Conservation (phyloP, 2,797 vertebrate species). For the Moxostoma hubbsi region DNA sequence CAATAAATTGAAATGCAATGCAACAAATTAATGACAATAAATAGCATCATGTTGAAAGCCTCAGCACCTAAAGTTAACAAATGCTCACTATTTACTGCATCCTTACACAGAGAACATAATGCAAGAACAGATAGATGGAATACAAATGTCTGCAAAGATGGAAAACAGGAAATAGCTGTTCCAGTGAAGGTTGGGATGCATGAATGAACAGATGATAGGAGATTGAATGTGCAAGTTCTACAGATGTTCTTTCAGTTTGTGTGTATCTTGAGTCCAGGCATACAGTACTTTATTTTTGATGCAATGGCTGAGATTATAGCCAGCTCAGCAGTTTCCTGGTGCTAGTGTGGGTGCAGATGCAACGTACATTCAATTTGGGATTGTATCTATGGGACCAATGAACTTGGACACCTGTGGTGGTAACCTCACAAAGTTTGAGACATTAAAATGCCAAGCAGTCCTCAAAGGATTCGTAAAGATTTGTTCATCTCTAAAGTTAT, state of each 20-base stretch:
- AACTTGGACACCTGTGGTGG: too few relatives aligned
- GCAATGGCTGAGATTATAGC: conserved; percentile 1
- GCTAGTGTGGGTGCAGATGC: too few relatives aligned
- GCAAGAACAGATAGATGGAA: background rate
- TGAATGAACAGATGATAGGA: conserved; percentile 34
- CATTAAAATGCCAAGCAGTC: too few relatives aligned
- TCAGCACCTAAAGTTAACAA: background rate
- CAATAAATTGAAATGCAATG: too few relatives aligned
- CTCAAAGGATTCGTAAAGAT: too few relatives aligned
- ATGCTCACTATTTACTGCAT: background rate
- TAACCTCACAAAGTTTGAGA: too few relatives aligned
- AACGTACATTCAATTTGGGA: too few relatives aligned
- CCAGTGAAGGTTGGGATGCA: background rate
- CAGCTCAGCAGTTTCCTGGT: background rate
- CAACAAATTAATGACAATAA: too few relatives aligned
- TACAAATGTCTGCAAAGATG: background rate
- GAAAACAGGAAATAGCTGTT: conserved; percentile 44
- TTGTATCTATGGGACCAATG: background rate
- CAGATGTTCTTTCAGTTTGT: conserved; percentile 34
- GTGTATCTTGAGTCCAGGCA: conserved; percentile 6
- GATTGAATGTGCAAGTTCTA: conserved; percentile 20
- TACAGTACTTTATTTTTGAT: background rate
- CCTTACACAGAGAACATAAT: background rate
- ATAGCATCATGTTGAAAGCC: too few relatives aligned
- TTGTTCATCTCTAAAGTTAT: too few relatives aligned